Evolutionary conservation across 2,888 invertebrate species (phyloP).

Genomic region (Aromia moschata): DNA sequence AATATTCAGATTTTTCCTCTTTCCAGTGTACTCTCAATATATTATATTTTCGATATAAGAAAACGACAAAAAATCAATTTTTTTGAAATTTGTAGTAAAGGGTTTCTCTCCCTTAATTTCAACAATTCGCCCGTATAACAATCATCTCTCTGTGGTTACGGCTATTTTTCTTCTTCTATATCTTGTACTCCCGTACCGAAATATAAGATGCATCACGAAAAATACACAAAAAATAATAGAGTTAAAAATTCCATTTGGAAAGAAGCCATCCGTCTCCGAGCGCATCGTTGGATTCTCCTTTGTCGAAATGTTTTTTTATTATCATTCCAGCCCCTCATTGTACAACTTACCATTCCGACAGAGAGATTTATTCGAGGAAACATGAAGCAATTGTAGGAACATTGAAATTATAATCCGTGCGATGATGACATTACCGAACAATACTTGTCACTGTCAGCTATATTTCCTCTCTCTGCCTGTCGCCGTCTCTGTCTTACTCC

Average conservation of each 20-base stretch:
- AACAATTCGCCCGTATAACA: too few relatives aligned
- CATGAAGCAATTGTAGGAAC: slow-evolving; percentile 49
- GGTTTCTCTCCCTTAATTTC: too few relatives aligned
- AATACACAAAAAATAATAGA: background rate
- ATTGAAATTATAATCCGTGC: slow-evolving; percentile 54
- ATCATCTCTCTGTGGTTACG: too few relatives aligned
- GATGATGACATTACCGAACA: slow-evolving; percentile 55
- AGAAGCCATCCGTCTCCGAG: background rate
- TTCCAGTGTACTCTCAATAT: too few relatives aligned
- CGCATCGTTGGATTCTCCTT: slow-evolving; percentile 2
- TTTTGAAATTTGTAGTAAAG: too few relatives aligned
- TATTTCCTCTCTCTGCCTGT: slow-evolving; percentile 50
- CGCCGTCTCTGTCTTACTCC: too few relatives aligned
- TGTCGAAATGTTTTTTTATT: slow-evolving; percentile 4
- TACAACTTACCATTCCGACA: slow-evolving; percentile 14
- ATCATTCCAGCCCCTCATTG: slow-evolving; percentile 7
- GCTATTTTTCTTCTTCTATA: too few relatives aligned
- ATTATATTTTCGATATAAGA: too few relatives aligned
- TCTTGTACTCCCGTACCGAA: too few relatives aligned
- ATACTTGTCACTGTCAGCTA: slow-evolving; percentile 57
- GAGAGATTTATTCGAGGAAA: slow-evolving; percentile 45
- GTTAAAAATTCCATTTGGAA: background rate
- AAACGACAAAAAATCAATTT: too few relatives aligned
- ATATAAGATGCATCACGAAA: too few relatives aligned
- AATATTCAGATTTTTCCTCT: too few relatives aligned